Evolutionary conservation across 2,113 vertebrate genomes (phyloP).

Genomic region (Pampusana beccarii): DNA sequence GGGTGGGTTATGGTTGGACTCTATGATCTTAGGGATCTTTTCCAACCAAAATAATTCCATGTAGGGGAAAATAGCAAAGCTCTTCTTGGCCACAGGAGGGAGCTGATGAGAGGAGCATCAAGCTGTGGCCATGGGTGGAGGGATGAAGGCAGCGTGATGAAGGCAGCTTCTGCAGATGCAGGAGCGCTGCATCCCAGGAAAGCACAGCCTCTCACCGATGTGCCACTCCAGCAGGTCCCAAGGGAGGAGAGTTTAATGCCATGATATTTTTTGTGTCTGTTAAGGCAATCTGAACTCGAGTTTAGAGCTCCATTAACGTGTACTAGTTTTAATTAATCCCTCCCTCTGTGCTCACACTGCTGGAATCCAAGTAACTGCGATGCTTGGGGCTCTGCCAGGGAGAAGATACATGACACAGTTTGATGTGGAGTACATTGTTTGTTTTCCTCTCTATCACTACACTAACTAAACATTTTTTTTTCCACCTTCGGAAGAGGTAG

Average conservation of each 20-base stretch:
- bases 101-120: neutral
- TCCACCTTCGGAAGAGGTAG: neutral
- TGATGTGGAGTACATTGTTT: neutral
- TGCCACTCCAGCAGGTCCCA: accelerated
- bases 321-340: neutral
- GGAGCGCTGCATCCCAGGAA: neutral
- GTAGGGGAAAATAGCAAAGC: neutral
- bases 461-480: neutral
- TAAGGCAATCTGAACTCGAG: neutral
- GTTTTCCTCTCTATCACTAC: neutral
- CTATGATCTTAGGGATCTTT: no score
- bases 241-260: neutral
- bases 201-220: no score
- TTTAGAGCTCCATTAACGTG: neutral
- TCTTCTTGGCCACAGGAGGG: neutral
- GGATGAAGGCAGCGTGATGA: neutral
- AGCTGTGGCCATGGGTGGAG: accelerated
- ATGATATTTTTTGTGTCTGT: neutral
- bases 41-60: no score
- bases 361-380: neutral
- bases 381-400: neutral
- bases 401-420: neutral
- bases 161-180: neutral
- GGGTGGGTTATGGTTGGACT: no score
- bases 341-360: neutral